A percentile compares a stretch with the other conserved stretches of the same genome.
phyloP scores from a whole-genome alignment of 2,888 invertebrate species.

The Kuschelorhynchus macadamiae region DNA sequence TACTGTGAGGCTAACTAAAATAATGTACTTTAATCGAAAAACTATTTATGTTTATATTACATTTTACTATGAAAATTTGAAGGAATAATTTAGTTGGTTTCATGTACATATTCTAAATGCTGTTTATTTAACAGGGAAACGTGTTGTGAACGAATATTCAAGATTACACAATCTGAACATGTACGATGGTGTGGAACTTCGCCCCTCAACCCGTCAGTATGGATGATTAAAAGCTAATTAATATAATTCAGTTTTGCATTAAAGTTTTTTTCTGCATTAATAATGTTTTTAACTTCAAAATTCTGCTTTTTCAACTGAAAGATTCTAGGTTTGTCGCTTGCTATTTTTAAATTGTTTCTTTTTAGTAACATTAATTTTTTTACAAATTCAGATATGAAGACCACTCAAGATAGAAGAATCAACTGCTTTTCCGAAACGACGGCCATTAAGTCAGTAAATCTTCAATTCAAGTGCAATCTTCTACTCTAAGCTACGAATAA shows the following conservation, averaged over 20 bases:
- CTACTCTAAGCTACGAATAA: constrained; percentile 46
- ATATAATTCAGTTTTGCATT: no score
- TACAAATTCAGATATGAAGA: constrained; percentile 64
- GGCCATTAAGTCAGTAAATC: constrained; percentile 66
- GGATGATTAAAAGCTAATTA: no score
- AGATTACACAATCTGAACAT: constrained; percentile 82
- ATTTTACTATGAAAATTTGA: no score
- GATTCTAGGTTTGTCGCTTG: no score
- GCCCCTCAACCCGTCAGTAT: constrained; percentile 85
- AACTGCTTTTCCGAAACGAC: constrained; percentile 61
- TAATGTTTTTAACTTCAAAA: no score
- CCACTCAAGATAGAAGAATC: constrained; percentile 64
- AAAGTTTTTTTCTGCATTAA: no score
- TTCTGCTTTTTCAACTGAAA: no score
- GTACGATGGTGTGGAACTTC: constrained; percentile 81
- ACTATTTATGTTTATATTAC: no score
- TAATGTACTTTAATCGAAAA: no score
- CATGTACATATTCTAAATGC: constrained; percentile 2
- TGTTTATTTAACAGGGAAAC: constrained; percentile 72
- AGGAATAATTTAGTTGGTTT: neutral
- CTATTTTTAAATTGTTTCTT: constrained; percentile 27
- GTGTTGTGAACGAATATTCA: constrained; percentile 82
- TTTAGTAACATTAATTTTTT: constrained; percentile 39
- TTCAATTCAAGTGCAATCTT: constrained; percentile 66
- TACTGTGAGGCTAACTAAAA: no score